A percentile compares a stretch with the other conserved stretches of the same genome.
Evolutionary conservation across 2,797 vertebrate genomes (phyloP).

Genomic region (Ibycter americanus): DNA sequence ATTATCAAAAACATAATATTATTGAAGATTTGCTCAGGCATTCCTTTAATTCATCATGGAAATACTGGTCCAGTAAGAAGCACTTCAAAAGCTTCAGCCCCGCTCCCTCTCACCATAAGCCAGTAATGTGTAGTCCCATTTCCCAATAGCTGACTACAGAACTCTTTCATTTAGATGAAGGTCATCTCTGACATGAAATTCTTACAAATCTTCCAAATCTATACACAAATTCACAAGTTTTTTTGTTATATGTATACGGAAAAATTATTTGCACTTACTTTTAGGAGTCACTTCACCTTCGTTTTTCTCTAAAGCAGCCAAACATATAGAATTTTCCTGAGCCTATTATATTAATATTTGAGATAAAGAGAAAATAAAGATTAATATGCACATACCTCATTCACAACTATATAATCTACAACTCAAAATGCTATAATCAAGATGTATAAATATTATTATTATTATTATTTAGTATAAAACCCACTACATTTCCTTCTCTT

Average conservation of each 20-base stretch:
- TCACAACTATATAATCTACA: background rate
- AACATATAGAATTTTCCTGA: constrained; percentile 79
- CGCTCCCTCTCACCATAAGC: background rate
- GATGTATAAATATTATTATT: background rate
- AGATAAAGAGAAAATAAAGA: constrained; percentile 17
- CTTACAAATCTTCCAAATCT: background rate
- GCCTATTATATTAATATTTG: constrained; percentile 67
- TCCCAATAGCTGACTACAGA: accelerated
- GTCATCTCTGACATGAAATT: background rate
- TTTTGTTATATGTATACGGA: background rate
- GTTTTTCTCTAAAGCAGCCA: constrained; percentile 83
- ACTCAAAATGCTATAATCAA: background rate
- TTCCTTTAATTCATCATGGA: background rate
- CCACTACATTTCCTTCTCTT: background rate
- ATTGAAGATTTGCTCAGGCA: background rate
- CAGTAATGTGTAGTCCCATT: background rate
- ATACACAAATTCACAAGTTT: background rate
- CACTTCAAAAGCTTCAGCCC: background rate
- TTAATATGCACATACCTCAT: background rate
- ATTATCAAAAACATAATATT: background rate
- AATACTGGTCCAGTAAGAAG: background rate
- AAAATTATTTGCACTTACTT: constrained; percentile 74
- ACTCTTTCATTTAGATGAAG: background rate
- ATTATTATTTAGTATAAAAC: background rate
- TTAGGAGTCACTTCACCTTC: constrained; percentile 68